phyloP scores from a whole-genome alignment of 2,113 vertebrate genomes.

The Engraulis encrasicolus region DNA sequence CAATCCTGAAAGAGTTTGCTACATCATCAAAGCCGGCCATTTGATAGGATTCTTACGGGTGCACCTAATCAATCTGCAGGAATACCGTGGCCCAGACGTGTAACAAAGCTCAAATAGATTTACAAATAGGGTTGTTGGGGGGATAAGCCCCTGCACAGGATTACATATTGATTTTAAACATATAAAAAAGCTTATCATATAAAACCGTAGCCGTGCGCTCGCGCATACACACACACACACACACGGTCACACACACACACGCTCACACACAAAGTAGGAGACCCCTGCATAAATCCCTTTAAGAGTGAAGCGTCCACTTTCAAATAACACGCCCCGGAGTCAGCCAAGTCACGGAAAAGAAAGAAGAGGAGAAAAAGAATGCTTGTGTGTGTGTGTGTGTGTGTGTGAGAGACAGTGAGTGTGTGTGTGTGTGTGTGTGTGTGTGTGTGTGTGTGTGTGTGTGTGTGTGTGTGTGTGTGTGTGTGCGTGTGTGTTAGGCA shows the following conservation, averaged over 20 bases:
- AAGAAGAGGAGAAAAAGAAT: conserved; percentile 52
- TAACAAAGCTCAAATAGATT: conserved; percentile 99
- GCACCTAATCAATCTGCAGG: conserved; percentile 98
- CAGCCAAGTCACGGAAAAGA: conserved; percentile 83
- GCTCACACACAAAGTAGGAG: conserved; percentile 84
- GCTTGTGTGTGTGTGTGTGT: conserved; percentile 7
- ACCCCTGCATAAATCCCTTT: conserved; percentile 98
- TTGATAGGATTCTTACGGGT: conserved; percentile 94
- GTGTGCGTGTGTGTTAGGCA: conserved; percentile 71
- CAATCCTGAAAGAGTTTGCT: conserved; percentile 95
- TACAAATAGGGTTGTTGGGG: conserved; percentile 97
- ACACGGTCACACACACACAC: conserved; percentile 50
- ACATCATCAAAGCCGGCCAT: conserved; percentile 96
- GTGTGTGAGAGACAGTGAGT: conserved; percentile 42
- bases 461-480: conserved; percentile 42
- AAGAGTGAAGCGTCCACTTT: conserved; percentile 91
- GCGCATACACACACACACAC: conserved; percentile 65
- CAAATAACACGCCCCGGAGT: conserved; percentile 83
- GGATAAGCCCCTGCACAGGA: conserved; percentile 99
- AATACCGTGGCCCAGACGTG: conserved; percentile 90
- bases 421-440: conserved; percentile 70
- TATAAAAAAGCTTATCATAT: conserved; percentile 99
- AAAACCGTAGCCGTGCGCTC: conserved; percentile 93
- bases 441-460: conserved; percentile 1
- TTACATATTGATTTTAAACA: conserved; percentile 99